Conservation (phyloP, 2,797 vertebrate genomes). For the Paedocypris micromegethes region DNA sequence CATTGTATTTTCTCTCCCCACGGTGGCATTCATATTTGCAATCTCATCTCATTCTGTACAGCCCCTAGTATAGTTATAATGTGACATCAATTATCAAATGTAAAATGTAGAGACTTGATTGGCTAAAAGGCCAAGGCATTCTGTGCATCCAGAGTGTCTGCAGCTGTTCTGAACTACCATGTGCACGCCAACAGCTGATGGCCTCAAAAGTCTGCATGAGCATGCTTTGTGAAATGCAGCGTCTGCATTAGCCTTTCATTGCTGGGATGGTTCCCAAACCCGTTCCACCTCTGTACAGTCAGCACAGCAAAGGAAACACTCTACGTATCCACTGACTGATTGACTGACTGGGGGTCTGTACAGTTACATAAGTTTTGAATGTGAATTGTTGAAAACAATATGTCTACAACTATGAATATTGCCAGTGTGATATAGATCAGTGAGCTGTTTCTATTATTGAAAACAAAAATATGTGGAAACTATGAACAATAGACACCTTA, state of each 20-base stretch:
- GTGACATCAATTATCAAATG: conserved; percentile 58
- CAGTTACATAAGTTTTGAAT: conserved; percentile 19
- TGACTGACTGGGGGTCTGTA: conserved; percentile 13
- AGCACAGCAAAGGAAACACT: conserved; percentile 36
- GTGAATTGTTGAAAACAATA: conserved; percentile 14
- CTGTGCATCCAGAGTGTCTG: conserved; percentile 36
- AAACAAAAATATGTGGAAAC: too few relatives aligned
- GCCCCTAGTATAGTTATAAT: conserved; percentile 53
- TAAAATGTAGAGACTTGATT: conserved; percentile 61
- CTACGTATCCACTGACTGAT: conserved; percentile 41
- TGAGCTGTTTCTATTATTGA: too few relatives aligned
- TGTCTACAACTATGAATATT: background rate
- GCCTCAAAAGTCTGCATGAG: conserved; percentile 54
- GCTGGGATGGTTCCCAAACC: conserved; percentile 17
- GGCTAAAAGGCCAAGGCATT: conserved; percentile 52
- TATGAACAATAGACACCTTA: too few relatives aligned
- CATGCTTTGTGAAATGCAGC: conserved; percentile 58
- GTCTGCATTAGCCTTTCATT: conserved; percentile 38
- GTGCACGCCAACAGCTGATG: conserved; percentile 61
- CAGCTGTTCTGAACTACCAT: conserved; percentile 55
- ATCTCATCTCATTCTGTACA: conserved; percentile 50
- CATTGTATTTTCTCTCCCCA: too few relatives aligned
- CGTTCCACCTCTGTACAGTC: conserved; percentile 3
- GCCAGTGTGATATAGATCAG: too few relatives aligned
- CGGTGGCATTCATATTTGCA: conserved; percentile 44